Evolutionary conservation across 1,140 invertebrate genomes (phyloP), one percentile per base, ranked within the genome.

Genomic region (Drosophila lacertosa): DNA sequence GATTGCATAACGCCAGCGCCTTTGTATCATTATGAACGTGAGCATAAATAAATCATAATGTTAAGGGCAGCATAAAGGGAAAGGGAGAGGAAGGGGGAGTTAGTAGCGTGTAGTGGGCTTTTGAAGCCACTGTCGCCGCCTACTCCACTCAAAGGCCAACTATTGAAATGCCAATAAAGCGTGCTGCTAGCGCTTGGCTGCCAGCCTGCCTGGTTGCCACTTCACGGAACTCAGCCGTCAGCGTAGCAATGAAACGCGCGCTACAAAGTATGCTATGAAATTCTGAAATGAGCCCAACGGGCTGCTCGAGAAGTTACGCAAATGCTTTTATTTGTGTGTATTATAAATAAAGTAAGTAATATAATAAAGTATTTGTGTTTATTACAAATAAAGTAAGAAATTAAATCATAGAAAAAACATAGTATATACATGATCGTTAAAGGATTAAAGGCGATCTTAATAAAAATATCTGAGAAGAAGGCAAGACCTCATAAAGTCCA

Each of bases 91-190:
- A 9, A 13, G n/a, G 2, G 20, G 44, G 6, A 6, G 44, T 13
- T 13, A 47, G 24, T 4, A 0, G 33, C n/a, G 32, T 11, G 3
- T 35, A 13, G 33, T n/a, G 33, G 33, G 33, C 5, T 4, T n/a
- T 10, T n/a, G 33, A 35, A 35, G n/a, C 33, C 26, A 29, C 6
- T 7, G 26, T 35, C n/a, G 50, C 37, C 16, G 58, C 44, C 53
- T 55, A 39, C 51, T 55, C 45, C 72, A 63, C 50, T 86, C 81
- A 77, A 77, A 83, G 77, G 66, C 47, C 69, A 77, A 69, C 81
- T 77, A 86, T 86, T 86, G 77, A 86, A 86, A 86, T 86, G 81
- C 81, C 81, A 86, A 86, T 86, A 80, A 80, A 68, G 77, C 73
- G 55, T 67, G 74, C 73, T 58, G 51, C 71, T 64, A 68, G 63